Evolutionary conservation across 2,113 vertebrate species (phyloP).

Genomic region (Struthio camelus): DNA sequence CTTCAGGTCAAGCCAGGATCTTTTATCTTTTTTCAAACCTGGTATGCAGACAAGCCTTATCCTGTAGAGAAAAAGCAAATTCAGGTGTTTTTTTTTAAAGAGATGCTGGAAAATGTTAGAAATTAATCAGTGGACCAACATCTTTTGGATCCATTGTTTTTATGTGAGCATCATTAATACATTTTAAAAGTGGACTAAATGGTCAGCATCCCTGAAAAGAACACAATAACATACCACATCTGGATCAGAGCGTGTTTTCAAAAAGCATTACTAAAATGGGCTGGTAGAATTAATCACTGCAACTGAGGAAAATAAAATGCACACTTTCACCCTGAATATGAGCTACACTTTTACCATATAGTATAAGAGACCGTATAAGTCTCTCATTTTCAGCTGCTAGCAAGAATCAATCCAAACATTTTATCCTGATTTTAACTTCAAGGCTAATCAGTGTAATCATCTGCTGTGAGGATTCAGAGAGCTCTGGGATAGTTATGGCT

Average conservation of each 20-base stretch:
- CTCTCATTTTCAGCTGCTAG: not conserved
- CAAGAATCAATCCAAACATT: conserved; percentile 38
- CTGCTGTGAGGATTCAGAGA: not conserved
- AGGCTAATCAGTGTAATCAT: conserved; percentile 21
- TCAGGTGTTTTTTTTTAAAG: conserved; percentile 31
- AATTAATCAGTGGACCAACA: not conserved
- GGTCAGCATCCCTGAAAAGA: not conserved
- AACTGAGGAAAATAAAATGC: conserved; percentile 54
- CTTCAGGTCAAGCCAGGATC: conserved; percentile 53
- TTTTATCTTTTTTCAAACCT: conserved; percentile 39
- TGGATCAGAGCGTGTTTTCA: conserved; percentile 40
- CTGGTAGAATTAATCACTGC: conserved; percentile 26
- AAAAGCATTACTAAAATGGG: conserved; percentile 48
- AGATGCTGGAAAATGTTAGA: not conserved
- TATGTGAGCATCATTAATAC: not conserved
- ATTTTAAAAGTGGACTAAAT: not conserved
- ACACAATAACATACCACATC: conserved; percentile 26
- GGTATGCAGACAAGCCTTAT: conserved; percentile 45
- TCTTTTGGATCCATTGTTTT: not conserved
- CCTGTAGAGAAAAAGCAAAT: not conserved
- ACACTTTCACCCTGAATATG: conserved; percentile 39
- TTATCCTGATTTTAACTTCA: conserved; percentile 21
- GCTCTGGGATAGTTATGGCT: not conserved
- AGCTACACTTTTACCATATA: conserved; percentile 52
- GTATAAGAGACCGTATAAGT: not conserved